Conservation (phyloP, 2,888 invertebrate species). For the Amiota minor region DNA sequence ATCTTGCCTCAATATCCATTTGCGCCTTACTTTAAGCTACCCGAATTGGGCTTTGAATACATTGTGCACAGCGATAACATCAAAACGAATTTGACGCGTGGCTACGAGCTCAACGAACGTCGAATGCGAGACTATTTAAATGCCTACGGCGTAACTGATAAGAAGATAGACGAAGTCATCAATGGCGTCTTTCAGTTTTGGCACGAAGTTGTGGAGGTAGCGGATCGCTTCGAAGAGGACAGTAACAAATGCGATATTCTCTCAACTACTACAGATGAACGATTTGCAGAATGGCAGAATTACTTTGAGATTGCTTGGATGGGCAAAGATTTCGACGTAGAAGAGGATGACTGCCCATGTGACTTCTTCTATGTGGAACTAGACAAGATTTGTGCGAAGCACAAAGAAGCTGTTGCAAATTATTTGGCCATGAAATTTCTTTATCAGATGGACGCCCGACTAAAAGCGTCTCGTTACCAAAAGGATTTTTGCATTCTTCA, state of each 20-base stretch:
- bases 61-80: constrained; percentile 67
- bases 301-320: constrained; percentile 67
- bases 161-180: constrained; percentile 50
- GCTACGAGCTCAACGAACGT: constrained; percentile 59
- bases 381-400: constrained; percentile 53
- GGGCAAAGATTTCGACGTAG: constrained; percentile 36
- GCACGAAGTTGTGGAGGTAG: constrained; percentile 49
- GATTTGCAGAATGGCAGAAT: constrained; percentile 52
- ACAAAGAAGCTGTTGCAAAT: constrained; percentile 65
- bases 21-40: constrained; percentile 62
- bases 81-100: constrained; percentile 57
- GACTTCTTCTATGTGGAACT: constrained; percentile 57
- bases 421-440: constrained; percentile 68
- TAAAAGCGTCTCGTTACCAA: constrained; percentile 55
- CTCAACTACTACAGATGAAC: not conserved
- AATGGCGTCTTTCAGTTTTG: constrained; percentile 62
- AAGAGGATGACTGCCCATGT: constrained; percentile 49
- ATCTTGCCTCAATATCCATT: constrained; percentile 60
- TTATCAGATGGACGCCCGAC: constrained; percentile 60
- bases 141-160: constrained; percentile 54
- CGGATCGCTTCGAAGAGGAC: constrained; percentile 52
- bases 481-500: constrained; percentile 56
- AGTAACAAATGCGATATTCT: constrained; percentile 40
- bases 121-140: constrained; percentile 62
- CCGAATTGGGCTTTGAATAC: constrained; percentile 66